Evolutionary conservation across 2,888 invertebrate genomes (phyloP).

Genomic region (Incurvaria masculella): DNA sequence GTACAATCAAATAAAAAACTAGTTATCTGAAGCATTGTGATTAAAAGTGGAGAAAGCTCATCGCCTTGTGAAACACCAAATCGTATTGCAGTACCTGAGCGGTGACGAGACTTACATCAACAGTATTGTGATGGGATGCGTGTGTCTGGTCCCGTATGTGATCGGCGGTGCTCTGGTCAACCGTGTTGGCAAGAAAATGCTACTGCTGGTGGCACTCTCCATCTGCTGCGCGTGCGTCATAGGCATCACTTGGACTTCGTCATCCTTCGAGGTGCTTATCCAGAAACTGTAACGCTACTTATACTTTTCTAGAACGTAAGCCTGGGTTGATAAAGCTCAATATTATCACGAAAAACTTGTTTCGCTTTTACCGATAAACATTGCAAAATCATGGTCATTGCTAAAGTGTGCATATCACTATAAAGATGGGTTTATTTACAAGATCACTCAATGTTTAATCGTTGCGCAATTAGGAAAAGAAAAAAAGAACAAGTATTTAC

Average conservation of each 20-base stretch:
- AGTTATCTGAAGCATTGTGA: no score
- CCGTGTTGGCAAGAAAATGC: slow-evolving; percentile 31
- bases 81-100: slow-evolving; percentile 27
- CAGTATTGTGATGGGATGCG: slow-evolving; percentile 32
- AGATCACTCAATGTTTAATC: no score
- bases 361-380: slow-evolving; percentile 24
- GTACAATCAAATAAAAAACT: no score
- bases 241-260: slow-evolving; percentile 24
- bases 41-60: no score
- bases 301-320: slow-evolving; percentile 14
- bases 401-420: no score
- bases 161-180: slow-evolving; percentile 30
- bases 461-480: no score
- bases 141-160: slow-evolving; percentile 27
- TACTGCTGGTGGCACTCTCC: slow-evolving; percentile 21
- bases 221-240: slow-evolving; percentile 18
- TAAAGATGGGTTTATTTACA: no score
- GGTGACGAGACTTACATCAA: slow-evolving; percentile 37
- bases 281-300: background rate
- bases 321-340: slow-evolving; percentile 26
- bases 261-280: background rate
- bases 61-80: slow-evolving; percentile 5
- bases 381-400: no score
- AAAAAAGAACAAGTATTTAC: no score
- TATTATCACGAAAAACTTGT: slow-evolving; percentile 26